These are phyloP conservation scores for Mactra quadrangularis DNA, from an alignment of 1,140 invertebrate genomes.

Conservation along the genomic window DNA sequence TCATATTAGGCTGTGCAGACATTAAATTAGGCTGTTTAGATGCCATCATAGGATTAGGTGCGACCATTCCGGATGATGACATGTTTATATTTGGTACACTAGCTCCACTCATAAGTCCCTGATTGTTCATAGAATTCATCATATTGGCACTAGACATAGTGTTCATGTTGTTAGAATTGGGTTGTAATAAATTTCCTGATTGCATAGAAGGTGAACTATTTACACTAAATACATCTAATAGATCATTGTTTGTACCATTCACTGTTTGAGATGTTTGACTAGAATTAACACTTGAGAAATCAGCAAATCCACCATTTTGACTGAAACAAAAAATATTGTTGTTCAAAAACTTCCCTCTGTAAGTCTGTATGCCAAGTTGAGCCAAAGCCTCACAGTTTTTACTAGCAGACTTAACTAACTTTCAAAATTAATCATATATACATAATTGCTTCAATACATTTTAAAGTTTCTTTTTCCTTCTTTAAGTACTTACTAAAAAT, in stretches of 20 bases:
- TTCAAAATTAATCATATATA: no score
- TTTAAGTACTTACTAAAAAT: no score
- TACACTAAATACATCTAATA: constrained; percentile 58
- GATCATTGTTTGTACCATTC: constrained; percentile 36
- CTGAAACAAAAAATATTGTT: constrained; percentile 31
- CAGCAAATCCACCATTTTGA: constrained; percentile 61
- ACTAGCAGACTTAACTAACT: no score
- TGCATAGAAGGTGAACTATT: constrained; percentile 22
- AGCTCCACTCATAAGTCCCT: constrained; percentile 46
- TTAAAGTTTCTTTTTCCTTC: no score
- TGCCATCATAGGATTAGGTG: constrained; percentile 15
- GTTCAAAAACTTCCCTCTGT: no score
- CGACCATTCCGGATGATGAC: constrained; percentile 20
- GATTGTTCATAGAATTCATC: constrained; percentile 46
- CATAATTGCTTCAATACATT: no score
- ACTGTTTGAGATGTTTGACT: constrained; percentile 35
- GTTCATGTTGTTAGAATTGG: constrained; percentile 19
- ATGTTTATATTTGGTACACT: constrained; percentile 34
- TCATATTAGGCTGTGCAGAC: constrained; percentile 50
- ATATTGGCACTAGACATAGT: constrained; percentile 26
- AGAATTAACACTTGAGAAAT: constrained; percentile 42
- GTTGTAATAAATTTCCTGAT: constrained; percentile 37
- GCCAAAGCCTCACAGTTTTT: no score
- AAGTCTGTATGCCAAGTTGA: no score
- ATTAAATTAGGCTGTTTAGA: constrained; percentile 38